Evolutionary conservation across 2,797 vertebrate species (phyloP).

Genomic region (Hephaestus fuliginosus): DNA sequence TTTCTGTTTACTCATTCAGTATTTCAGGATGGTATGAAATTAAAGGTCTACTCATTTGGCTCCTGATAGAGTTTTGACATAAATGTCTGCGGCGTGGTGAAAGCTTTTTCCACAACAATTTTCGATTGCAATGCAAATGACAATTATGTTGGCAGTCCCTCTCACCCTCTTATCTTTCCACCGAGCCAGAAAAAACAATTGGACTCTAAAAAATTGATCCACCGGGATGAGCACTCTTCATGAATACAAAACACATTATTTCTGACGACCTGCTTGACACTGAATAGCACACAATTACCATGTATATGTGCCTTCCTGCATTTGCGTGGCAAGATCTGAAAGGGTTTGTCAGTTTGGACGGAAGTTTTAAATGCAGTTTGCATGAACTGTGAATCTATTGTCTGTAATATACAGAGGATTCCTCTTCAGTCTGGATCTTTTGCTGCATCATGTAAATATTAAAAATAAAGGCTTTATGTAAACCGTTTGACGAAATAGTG

Average conservation of each 20-base stretch:
- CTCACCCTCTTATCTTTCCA: slow-evolving; percentile 72
- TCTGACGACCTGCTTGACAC: slow-evolving; percentile 71
- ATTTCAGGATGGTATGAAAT: slow-evolving; percentile 58
- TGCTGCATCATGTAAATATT: slow-evolving; percentile 39
- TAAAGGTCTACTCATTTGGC: slow-evolving; percentile 54
- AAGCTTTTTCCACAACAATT: slow-evolving; percentile 63
- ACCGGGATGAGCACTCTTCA: slow-evolving; percentile 57
- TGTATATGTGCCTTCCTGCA: slow-evolving; percentile 68
- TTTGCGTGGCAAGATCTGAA: slow-evolving; percentile 55
- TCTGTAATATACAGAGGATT: slow-evolving; percentile 25
- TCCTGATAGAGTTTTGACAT: slow-evolving; percentile 66
- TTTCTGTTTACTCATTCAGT: slow-evolving; percentile 59
- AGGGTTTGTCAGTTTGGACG: slow-evolving; percentile 49
- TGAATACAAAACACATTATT: slow-evolving; percentile 78
- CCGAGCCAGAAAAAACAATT: slow-evolving; percentile 70
- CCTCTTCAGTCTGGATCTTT: slow-evolving; percentile 34
- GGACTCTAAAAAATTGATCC: slow-evolving; percentile 72
- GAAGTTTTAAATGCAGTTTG: slow-evolving; percentile 59
- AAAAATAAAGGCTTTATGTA: slow-evolving; percentile 43
- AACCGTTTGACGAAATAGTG: slow-evolving; percentile 36
- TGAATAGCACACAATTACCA: slow-evolving; percentile 68
- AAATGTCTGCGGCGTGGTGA: slow-evolving; percentile 45
- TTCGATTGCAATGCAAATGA: slow-evolving; percentile 74
- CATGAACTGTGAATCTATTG: slow-evolving; percentile 43
- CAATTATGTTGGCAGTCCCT: slow-evolving; percentile 70